These are phyloP conservation scores for Gorsachius magnificus DNA, from an alignment of 2,797 vertebrate genomes.

Conservation along the genomic window DNA sequence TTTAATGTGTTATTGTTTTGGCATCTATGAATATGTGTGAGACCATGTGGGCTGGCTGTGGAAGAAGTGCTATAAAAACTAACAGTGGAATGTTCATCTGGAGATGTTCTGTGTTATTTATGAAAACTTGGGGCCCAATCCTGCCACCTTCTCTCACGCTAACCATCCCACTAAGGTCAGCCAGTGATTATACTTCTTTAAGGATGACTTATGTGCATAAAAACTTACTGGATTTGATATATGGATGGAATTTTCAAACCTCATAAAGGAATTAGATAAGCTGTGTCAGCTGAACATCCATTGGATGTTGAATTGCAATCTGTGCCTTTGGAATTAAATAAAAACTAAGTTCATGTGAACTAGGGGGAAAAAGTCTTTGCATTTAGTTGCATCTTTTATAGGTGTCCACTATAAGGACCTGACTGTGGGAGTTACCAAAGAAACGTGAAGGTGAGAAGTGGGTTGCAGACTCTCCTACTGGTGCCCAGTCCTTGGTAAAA, in stretches of 20 bases:
- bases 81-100: conserved; percentile 67
- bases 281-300: neutral
- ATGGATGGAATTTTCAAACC: neutral
- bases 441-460: conserved; percentile 77
- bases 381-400: conserved; percentile 8
- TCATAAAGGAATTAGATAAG: neutral
- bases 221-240: neutral
- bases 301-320: neutral
- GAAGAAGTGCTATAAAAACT: conserved; percentile 62
- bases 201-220: neutral
- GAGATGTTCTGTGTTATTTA: conserved; percentile 53
- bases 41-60: conserved; percentile 67
- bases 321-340: neutral
- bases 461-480: conserved; percentile 74
- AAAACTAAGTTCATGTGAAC: neutral
- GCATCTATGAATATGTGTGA: conserved; percentile 53
- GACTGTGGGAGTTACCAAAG: conserved; percentile 77
- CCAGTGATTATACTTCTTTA: neutral
- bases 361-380: neutral
- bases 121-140: conserved; percentile 55
- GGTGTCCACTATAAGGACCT: conserved; percentile 76
- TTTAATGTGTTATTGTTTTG: conserved; percentile 73
- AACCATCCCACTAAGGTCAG: neutral
- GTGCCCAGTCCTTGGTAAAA: conserved; percentile 77
- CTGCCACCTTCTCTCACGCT: conserved; percentile 56